Base-by-base conservation (phyloP, 1,140 invertebrate genomes). In the Drepana arcuata region DNA sequence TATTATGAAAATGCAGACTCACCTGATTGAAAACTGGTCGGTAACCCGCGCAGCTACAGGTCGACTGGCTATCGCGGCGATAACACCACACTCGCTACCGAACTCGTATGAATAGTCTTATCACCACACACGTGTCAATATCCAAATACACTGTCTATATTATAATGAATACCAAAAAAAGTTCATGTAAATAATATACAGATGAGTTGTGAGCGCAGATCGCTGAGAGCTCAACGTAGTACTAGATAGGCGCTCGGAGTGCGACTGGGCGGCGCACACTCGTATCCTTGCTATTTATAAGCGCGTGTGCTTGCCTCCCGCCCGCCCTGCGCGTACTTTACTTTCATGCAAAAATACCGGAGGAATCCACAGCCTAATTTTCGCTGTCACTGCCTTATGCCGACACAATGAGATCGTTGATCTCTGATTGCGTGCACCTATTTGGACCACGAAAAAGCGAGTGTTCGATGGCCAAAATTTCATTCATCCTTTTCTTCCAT, bases 401-500 rank as follows among this genome's bases (percentile, higher is more conserved):
- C 58, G 64, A 64, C 66, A 75, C 77, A 79, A 79, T 77, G 77
- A 49, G 77, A 75, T 65, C 77, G 59, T 81, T 81, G 77, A 79
- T 81, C 74, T 26, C n/a, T 26, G 6, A 26, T 10, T 26, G 4
- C 10, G n/a, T 4, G 4, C 9, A 9, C 4, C 4, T 9, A 21
- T 21, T 9, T 21, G 18, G 4, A 21, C 4, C 18, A 5, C 9
- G 18, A 9, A 5, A 21, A 21, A 9, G 18, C 18, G 18, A 9
- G n/a, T 26, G 38, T 50, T 48, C 36, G 45, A 43, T 61, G 49
- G 52, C 55, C 52, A 49, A 48, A 26, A 61, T 68, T 26, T 26
- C n/a, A 41, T 25, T 39, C 37, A 38, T 32, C 18, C 30, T 14
- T 16, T 32, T 43, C 48, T 39, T 32, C 33, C 37, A 32, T 21